A percentile compares a stretch with the other conserved stretches of the same genome.
Evolutionary conservation across 2,888 invertebrate species (phyloP).

Genomic region (Galerucella nymphaeae): DNA sequence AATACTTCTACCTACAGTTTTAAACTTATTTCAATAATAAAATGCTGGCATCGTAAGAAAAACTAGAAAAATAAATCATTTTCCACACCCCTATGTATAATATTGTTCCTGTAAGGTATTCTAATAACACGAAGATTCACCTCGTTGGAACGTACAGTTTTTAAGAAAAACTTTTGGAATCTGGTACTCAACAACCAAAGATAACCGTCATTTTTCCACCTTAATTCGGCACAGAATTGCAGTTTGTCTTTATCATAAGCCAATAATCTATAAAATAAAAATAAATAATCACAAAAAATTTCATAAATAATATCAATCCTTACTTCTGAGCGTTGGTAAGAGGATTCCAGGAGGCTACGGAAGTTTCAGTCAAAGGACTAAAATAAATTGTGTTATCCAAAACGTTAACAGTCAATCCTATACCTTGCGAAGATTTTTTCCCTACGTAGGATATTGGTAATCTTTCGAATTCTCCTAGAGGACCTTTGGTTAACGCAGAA

Average conservation of each 20-base stretch:
- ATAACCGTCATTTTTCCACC: conserved; percentile 75
- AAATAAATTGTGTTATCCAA: conserved; percentile 80
- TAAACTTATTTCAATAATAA: no score
- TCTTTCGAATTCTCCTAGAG: conserved; percentile 75
- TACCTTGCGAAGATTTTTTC: conserved; percentile 85
- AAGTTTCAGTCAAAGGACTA: conserved; percentile 83
- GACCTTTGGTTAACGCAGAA: conserved; percentile 77
- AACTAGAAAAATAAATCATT: conserved; percentile 44
- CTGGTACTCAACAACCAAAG: conserved; percentile 81
- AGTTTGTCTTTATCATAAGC: conserved; percentile 78
- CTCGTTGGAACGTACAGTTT: conserved; percentile 74
- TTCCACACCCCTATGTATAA: conserved; percentile 25
- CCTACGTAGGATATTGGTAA: conserved; percentile 83
- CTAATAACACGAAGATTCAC: conserved; percentile 81
- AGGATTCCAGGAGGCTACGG: conserved; percentile 84
- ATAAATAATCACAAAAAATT: neutral
- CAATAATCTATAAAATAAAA: conserved; percentile 69
- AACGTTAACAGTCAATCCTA: conserved; percentile 78
- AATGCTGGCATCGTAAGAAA: neutral
- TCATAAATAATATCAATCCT: neutral
- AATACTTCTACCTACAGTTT: neutral
- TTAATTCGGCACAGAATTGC: conserved; percentile 83
- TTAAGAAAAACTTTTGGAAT: conserved; percentile 84
- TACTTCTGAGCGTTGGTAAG: conserved; percentile 76
- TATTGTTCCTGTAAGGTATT: conserved; percentile 39